phyloP scores from a whole-genome alignment of 2,888 invertebrate species.

The Hypselothyrea guttata region DNA sequence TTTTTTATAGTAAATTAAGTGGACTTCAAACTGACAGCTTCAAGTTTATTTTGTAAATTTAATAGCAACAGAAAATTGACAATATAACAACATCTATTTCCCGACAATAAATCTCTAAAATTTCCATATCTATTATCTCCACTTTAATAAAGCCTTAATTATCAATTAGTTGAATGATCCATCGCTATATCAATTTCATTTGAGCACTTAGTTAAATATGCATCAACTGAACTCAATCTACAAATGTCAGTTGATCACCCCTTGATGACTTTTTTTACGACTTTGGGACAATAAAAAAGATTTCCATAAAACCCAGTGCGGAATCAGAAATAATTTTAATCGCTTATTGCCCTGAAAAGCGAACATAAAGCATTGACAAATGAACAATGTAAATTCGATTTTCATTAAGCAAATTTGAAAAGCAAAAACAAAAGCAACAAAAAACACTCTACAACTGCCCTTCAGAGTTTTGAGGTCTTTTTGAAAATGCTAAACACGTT shows the following conservation, averaged over 20 bases:
- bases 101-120: not conserved
- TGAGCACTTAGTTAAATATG: too few species aligned
- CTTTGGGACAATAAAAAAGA: constrained; percentile 26
- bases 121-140: constrained; percentile 1
- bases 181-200: constrained; percentile 13
- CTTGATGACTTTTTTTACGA: constrained; percentile 14
- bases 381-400: constrained; percentile 11
- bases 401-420: constrained; percentile 32
- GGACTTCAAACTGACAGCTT: too few species aligned
- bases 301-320: constrained; percentile 13
- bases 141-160: constrained; percentile 11
- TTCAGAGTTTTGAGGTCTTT: constrained; percentile 45
- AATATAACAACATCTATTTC: not conserved
- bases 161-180: constrained; percentile 41
- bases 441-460: constrained; percentile 47
- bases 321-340: constrained; percentile 48
- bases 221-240: constrained; percentile 31
- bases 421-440: too few species aligned
- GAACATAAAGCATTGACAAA: too few species aligned
- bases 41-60: too few species aligned
- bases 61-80: too few species aligned
- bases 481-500: constrained; percentile 64
- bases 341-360: constrained; percentile 35
- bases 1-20: too few species aligned
- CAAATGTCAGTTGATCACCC: constrained; percentile 30